phyloP scores from a whole-genome alignment of 2,113 vertebrate species.

The Brienomyrus brachyistius region DNA sequence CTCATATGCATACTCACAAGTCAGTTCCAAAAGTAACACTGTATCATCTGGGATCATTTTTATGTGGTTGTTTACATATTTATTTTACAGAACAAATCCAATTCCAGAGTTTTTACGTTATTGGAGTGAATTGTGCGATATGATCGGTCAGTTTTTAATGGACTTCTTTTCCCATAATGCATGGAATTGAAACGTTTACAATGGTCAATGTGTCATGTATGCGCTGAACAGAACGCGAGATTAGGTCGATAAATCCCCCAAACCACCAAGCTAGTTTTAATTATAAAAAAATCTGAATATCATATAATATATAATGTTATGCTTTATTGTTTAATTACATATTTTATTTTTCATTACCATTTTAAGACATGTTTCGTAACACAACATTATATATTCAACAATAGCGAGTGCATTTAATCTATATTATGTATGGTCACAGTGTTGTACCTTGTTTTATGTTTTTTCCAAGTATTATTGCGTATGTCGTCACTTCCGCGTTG shows the following conservation, averaged over 20 bases:
- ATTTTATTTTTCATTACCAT: background rate
- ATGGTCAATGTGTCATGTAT: background rate
- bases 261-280: background rate
- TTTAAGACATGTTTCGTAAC: background rate
- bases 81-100: background rate
- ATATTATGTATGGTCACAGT: background rate
- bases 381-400: background rate
- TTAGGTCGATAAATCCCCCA: background rate
- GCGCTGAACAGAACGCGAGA: background rate
- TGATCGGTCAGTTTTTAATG: background rate
- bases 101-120: background rate
- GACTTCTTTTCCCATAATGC: constrained; percentile 20
- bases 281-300: background rate
- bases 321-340: background rate
- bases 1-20: background rate
- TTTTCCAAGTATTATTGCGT: background rate
- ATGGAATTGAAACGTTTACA: background rate
- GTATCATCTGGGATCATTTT: background rate
- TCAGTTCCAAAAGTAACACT: background rate
- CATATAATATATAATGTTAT: background rate
- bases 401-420: background rate
- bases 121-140: background rate
- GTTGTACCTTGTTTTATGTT: background rate
- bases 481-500: background rate
- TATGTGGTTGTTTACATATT: background rate